Base-by-base conservation (phyloP, 1,140 invertebrate species). In the Drosophila persimilis region DNA sequence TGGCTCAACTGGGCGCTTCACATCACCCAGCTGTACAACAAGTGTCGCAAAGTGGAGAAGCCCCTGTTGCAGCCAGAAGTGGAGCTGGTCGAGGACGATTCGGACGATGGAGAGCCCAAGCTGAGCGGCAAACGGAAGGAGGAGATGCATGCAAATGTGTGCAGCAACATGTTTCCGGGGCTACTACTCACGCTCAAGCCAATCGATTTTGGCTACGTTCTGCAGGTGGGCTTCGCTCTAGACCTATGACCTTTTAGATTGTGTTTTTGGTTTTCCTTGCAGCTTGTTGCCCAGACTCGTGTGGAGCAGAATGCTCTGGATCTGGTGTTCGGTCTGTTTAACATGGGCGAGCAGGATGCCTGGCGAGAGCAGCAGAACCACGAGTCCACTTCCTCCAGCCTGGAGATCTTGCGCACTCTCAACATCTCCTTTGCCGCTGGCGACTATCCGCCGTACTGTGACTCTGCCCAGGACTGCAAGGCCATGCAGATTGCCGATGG, bases 81-180 rank as follows among this genome's bases (percentile, higher is more conserved):
- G 35, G 56, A 71, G 1, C 69, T 43, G 11, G 31, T 22, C 9
- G 57, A 39, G 13, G 57, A 70, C n/a, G 64, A 59, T 6, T 53
- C 46, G 6, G 67, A 52, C 6, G 80, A 66, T 3, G 47, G 22
- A 24, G 84, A 85, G 35, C 76, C 72, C 6, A 81, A 76, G 46
- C 3, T 88, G 9, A 61, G 79, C 9, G 75, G 77, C 43, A 90
- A 85, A 46, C 61, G 74, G 15, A 88, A 90, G 57, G 80, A 80
- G 64, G 73, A 89, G 58, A 81, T 80, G 61, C 85, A 80, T 47
- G 81, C 86, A 41, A 89, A 91, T 72, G 89, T 93, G 13, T 93
- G 92, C 64, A 93, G 91, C 51, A 94, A 94, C 59, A 93, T 93
- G 63, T 94, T 93, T 73, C 93, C 94, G 3, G 91, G 92, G 22